Base-by-base conservation (phyloP, 2,113 vertebrate genomes). In the Eleginops maclovinus region DNA sequence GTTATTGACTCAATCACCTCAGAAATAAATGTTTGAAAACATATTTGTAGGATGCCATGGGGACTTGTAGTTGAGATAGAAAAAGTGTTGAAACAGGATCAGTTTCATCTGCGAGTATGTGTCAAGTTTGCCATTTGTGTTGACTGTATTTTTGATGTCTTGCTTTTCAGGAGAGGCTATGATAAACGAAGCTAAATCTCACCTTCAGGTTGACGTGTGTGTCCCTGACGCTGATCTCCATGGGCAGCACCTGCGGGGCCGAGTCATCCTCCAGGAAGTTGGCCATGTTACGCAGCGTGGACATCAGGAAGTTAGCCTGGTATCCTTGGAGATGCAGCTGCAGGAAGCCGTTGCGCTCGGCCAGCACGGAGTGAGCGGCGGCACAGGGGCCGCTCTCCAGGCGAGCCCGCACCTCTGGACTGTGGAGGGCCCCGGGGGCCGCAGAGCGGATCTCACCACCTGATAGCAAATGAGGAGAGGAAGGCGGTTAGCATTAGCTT, bases 191-290 rank as follows among this genome's bases (percentile, higher is more conserved):
- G 31, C 31, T 36, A 36, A 36, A 8, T 36, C 31, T 66, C 94
- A 98, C 98, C 96, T 97, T 97, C 72, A 99, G 86, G 87, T 98
- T 93, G 86, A 99, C 92, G 79, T 93, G 96, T n/a, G 95, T 93
- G 88, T 98, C 96, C 84, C 90, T 95, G 92, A 99, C 90, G 75
- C 95, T 95, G 93, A 99, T 98, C 93, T 97, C 96, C 97, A 99
- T 98, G 67, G 98, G 98, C 93, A 99, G 95, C 71, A 98, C 96
- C 90, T 96, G 95, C 26, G 96, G 93, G 0, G 96, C 90, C 6
- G 95, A 93, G 91, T 98, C 95, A 67, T 98, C 98, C 91, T 98
- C 97, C 86, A 99, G 92, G 94, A 99, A 99, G 91, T 95, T 94
- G 12, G 97, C 94, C 83, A 99, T 95, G 92, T 99, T 99, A 49